Evolutionary conservation across 2,888 invertebrate genomes (phyloP), one percentile per base, ranked within the genome.

Genomic region (Spisula subtruncata): DNA sequence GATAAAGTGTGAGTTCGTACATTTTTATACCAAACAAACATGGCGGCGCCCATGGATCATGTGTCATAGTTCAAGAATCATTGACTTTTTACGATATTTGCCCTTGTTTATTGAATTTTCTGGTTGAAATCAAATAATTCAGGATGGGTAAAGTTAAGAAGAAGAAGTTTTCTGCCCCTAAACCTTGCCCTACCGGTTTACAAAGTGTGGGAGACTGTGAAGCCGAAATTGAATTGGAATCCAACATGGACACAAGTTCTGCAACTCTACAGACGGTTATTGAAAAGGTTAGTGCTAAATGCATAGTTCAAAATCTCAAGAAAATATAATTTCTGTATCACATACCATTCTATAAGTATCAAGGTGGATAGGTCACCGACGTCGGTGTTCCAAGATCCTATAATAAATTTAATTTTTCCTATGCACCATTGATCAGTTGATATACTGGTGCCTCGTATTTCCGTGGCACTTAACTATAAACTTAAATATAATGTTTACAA

Each of bases 91-190:
- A 14, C 51, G 48, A 48, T 20, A 35, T 16, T 20, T 10, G n/a
- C 25, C 16, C 16, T 25, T 10, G 12, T 81, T 25, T 81, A 51
- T 8, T 20, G 46, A 29, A 46, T 4, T 51, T 48, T 75, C 48
- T 41, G 0, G 71, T 32, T 20, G 29, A 41, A 71, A 46, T 51
- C 4, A 25, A 20, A 79, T 20, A 12, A 51, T 60, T 41, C 14
- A 51, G 10, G 83, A 96, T 96, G 95, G 95, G 95, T 10, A 96
- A 96, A 92, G 90, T 85, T 29, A 95, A 94, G 88, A 92, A 94
- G 75, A 96, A 95, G 92, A 94, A 93, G 86, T 94, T 94, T 90
- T 93, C 91, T 66, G 92, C 91, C 20, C 87, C 88, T 10, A 94
- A 93, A 86, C 93, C 92, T 12, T 91, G 90, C 18, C 95, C 95